Evolutionary conservation across 2,888 invertebrate species (phyloP), one percentile per base, ranked within the genome.

Genomic region (Philhelius pedissequus): DNA sequence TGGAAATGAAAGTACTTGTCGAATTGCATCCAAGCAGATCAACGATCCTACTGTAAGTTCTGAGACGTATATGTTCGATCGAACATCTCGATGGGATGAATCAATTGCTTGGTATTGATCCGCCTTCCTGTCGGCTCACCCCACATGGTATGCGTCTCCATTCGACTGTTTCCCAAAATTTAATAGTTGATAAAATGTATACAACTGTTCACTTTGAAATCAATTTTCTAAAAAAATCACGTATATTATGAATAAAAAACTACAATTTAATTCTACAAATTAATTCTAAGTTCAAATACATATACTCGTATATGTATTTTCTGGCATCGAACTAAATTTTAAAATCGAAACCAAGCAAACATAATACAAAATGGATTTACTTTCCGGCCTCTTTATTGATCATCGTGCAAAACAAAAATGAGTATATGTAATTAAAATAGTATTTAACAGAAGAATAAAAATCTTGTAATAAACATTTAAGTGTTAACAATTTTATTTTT

Each of bases 371-470:
- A 30, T 25, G n/a, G n/a, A 27, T 15, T 13, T 48, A 7, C 22
- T 48, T 48, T 52, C 27, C 9, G 4, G 15, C 13, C 20, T 20
- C 56, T 35, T 20, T 56, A 83, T 83, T 73, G 68, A 74, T 83
- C 83, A 69, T n/a, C n/a, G n/a, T n/a, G n/a, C 50, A 79, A 56
- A 69, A 69, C 70, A 71, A 66, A 50, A 52, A 27, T 32, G 18
- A 18, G 32, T 6, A 20, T 30, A 69, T 32, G 40, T 80, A 68
- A 64, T 68, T 40, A 45, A 83, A 25, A 62, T 45, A 48, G 73
- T 54, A 20, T 54, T 82, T 71, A 82, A 78, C 71, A 62, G 62
- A 68, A 54, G 27, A 73, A 77, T 83, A 69, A 69, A 77, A 77
- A 38, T 58, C 54, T 20, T 78, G 73, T 68, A 43, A 56, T 80